Evolutionary conservation across 2,113 vertebrate species (phyloP), one percentile per base, ranked within the genome.

Genomic region (Halichoerus grypus): DNA sequence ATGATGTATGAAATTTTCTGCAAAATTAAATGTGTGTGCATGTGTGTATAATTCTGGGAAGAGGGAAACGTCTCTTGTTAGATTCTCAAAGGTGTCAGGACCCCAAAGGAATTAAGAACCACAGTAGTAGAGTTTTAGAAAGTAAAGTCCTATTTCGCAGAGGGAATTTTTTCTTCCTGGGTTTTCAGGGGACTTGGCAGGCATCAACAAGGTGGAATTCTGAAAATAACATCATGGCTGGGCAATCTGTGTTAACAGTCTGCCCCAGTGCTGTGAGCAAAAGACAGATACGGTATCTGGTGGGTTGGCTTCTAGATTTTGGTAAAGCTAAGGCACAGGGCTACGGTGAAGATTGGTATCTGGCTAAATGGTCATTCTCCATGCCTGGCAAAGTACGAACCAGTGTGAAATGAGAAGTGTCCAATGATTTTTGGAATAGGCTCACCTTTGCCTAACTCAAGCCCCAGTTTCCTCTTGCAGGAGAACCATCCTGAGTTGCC

Each of bases 401-500:
- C 39, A 39, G 7, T 15, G 0, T n/a, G 14, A 36, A 91, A 21
- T 55, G 14, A 84, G 26, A 65, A 3, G 4, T 33, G 7, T 22
- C 49, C 65, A 76, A 39, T 79, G 2, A 53, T 39, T 36, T 69
- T 15, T 26, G 13, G 26, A 74, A n/a, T 59, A 16, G 49, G 39
- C 1, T 59, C 19, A 31, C 24, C 31, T 76, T 28, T 51, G 24
- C 2, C 4, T 69, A 69, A 89, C 14, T 89, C 51, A 19, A 10
- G 4, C n/a, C n/a, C 6, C 74, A 74, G 8, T 67, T 91, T 79
- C 9, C 10, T 74, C 26, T 10, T 13, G 2, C n/a, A 98, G 97
- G 95, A 96, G 42, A 53, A 65, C 14, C 97, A 98, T 14, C 96
- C 97, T 26, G 22, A 98, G 1, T n/a, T 98, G n/a, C 42, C 92